Evolutionary conservation across 64 coral and sea anemone species (phyloP).

Genomic region (Porites australiensis): DNA sequence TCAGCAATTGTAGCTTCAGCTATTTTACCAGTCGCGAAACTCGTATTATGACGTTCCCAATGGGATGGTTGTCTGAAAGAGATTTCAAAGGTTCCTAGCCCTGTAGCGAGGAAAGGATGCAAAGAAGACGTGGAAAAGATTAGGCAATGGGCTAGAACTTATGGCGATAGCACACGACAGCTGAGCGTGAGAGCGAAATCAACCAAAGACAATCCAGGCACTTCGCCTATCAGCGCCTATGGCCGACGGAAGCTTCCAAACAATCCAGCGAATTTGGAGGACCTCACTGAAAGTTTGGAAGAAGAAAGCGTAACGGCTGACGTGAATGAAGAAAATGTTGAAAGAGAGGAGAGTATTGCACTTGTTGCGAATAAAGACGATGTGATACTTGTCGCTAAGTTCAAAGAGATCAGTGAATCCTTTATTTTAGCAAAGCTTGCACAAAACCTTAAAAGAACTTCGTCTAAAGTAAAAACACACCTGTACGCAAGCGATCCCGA

Average conservation of each 20-base stretch:
- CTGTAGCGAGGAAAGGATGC: conserved; percentile 21
- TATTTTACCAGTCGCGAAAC: conserved; percentile 18
- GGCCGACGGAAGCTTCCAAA: background rate
- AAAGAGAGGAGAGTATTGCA: conserved; percentile 1
- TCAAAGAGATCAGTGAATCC: too few relatives aligned
- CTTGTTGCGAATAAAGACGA: conserved; percentile 1
- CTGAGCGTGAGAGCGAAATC: conserved; percentile 37
- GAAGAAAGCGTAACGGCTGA: conserved; percentile 35
- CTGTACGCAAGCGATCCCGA: too few relatives aligned
- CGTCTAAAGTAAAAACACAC: too few relatives aligned
- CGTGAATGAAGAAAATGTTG: conserved; percentile 9
- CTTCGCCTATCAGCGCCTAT: conserved; percentile 42
- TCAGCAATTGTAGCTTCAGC: conserved; percentile 28
- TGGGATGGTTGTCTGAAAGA: conserved; percentile 13
- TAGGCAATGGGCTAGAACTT: conserved; percentile 19
- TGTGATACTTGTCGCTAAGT: too few relatives aligned
- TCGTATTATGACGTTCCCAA: conserved; percentile 33
- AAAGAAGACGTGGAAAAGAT: conserved; percentile 39
- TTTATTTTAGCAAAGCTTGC: too few relatives aligned
- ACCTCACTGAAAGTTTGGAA: conserved; percentile 15
- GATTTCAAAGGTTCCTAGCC: conserved; percentile 7
- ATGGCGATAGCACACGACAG: conserved; percentile 24
- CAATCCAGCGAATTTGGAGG: conserved; percentile 44
- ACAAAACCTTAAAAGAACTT: too few relatives aligned
- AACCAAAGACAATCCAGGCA: conserved; percentile 41